Evolutionary conservation across 2,888 invertebrate species (phyloP).

Genomic region (Archips crataeganus): DNA sequence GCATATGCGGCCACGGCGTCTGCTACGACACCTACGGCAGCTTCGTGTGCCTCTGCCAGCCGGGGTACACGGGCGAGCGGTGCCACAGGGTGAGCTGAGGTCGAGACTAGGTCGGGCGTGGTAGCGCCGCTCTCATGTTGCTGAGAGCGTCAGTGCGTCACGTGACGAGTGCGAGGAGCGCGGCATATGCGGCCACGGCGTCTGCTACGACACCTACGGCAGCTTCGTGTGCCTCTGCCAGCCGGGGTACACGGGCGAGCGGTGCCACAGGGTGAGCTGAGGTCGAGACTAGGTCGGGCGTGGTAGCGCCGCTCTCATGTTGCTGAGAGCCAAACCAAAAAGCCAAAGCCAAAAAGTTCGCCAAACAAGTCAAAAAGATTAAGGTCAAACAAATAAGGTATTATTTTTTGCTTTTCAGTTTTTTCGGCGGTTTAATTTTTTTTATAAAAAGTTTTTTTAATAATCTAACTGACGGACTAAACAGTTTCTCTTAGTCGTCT

Average conservation of each 20-base stretch:
- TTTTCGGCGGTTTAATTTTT: too few species aligned
- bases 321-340: too few species aligned
- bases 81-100: conserved; percentile 88
- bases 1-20: conserved; percentile 89
- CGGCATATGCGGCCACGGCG: conserved; percentile 88
- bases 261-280: conserved; percentile 88
- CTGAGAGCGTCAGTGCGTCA: too few species aligned
- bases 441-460: too few species aligned
- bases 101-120: not conserved
- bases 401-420: too few species aligned
- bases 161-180: conserved; percentile 67
- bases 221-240: conserved; percentile 91
- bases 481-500: too few species aligned
- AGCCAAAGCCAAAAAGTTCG: too few species aligned
- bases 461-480: too few species aligned
- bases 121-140: too few species aligned
- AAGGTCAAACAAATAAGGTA: too few species aligned
- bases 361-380: too few species aligned
- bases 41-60: conserved; percentile 91
- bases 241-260: conserved; percentile 91
- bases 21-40: conserved; percentile 94
- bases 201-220: conserved; percentile 94
- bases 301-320: too few species aligned
- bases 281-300: not conserved
- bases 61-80: conserved; percentile 92